Evolutionary conservation across 2,888 invertebrate species (phyloP).

Genomic region (Meandrusa payeni): DNA sequence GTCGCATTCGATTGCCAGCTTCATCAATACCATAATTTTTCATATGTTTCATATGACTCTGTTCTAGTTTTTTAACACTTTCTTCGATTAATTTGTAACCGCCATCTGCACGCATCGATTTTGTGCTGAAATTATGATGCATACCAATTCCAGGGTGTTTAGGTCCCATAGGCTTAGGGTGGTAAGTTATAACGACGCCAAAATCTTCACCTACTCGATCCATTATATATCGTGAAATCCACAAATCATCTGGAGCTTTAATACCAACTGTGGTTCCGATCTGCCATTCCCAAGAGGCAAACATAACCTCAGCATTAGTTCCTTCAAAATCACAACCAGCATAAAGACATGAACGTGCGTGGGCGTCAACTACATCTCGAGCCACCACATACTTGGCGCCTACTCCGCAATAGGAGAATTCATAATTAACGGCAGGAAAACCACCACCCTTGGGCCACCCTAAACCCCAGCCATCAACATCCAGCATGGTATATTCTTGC

Average conservation of each 20-base stretch:
- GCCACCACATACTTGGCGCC: slow-evolving; percentile 96
- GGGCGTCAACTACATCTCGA: slow-evolving; percentile 95
- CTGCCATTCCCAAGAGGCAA: slow-evolving; percentile 94
- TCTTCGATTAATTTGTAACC: slow-evolving; percentile 88
- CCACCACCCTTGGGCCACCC: slow-evolving; percentile 97
- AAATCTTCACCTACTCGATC: slow-evolving; percentile 93
- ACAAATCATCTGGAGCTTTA: slow-evolving; percentile 89
- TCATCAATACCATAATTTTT: slow-evolving; percentile 94
- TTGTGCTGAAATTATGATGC: slow-evolving; percentile 95
- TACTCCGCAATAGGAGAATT: slow-evolving; percentile 94
- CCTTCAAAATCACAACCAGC: slow-evolving; percentile 96
- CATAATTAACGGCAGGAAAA: slow-evolving; percentile 93
- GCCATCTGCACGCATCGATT: slow-evolving; percentile 90
- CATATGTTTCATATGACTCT: slow-evolving; percentile 95
- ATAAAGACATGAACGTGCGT: slow-evolving; percentile 90
- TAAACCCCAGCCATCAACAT: slow-evolving; percentile 92
- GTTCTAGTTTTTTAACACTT: slow-evolving; percentile 94
- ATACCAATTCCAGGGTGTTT: slow-evolving; percentile 94
- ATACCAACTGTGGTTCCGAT: slow-evolving; percentile 95
- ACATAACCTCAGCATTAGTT: slow-evolving; percentile 98
- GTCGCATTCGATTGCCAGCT: slow-evolving; percentile 93
- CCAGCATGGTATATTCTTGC: slow-evolving; percentile 94
- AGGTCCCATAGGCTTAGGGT: slow-evolving; percentile 88
- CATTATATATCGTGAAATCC: slow-evolving; percentile 92
- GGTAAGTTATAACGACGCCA: slow-evolving; percentile 85